Base-by-base conservation (phyloP, 1,140 invertebrate species). In the Drosophila willistoni region DNA sequence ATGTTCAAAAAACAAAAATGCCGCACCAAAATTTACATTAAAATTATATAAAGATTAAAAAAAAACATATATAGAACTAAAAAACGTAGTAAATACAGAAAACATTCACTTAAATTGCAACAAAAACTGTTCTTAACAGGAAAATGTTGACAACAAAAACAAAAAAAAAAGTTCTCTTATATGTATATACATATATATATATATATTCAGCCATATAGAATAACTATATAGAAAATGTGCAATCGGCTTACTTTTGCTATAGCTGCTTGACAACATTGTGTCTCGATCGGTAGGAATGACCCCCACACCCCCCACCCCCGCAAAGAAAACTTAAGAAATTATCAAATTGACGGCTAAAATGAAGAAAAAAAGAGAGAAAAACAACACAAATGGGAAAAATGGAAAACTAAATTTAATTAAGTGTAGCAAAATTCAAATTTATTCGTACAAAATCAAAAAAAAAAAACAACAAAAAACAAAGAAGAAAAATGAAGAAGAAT, bases 401-500 rank as follows among this genome's bases (percentile, higher is more conserved):
- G 56, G 34, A 36, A 59, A 36, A 51, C 9, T 51, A 51, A 51
- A 51, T 19, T 25, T 47, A 47, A 19, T 12, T 51, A 51, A 51
- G 44, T 19, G 44, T 51, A 51, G 44, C 44, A 12, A 51, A 51
- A 51, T 51, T 51, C 9, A 51, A 51, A 51, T 51, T 22, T 19
- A n/a, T n/a, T n/a, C n/a, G n/a, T n/a, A n/a, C n/a, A n/a, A n/a
- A n/a, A n/a, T n/a, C n/a, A n/a, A 47, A 9, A 6, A n/a, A 47
- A 9, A 22, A 13, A 19, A 19, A 19, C 10, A 9, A 47, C 1
- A 17, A 47, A 17, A 17, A 47, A 44, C 17, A 7, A 13, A 17
- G 1, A 17, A 17, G 17, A 19, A 47, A n/a, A 47, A 47, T 1
- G n/a, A 51, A 51, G 44, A 7, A 51, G 3, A 51, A 47, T 29